phyloP scores from a whole-genome alignment of 2,888 invertebrate genomes.

The Blomia tropicalis region DNA sequence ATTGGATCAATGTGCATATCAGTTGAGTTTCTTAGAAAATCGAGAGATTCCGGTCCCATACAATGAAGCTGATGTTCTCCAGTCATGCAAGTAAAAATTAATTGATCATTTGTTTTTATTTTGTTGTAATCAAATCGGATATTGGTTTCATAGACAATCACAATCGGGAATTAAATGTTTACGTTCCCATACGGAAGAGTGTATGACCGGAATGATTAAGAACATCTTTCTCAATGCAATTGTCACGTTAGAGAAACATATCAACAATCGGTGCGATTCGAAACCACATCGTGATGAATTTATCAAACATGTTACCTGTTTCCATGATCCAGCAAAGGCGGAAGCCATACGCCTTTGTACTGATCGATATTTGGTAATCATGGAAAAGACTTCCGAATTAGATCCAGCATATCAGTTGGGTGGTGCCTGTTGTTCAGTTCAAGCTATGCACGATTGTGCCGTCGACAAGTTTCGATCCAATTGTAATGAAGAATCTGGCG shows the following conservation, averaged over 20 bases:
- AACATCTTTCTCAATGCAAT: neutral
- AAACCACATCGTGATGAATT: neutral
- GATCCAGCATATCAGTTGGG: neutral
- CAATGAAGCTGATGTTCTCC: conserved; percentile 13
- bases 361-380: neutral
- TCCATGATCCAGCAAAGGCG: neutral
- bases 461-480: neutral
- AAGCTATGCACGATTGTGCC: neutral
- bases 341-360: neutral
- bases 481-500: neutral
- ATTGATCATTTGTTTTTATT: neutral
- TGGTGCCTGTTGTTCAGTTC: neutral
- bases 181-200: neutral
- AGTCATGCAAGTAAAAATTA: neutral
- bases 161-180: neutral
- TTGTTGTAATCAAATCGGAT: neutral
- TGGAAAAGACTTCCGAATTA: neutral
- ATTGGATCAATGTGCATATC: neutral
- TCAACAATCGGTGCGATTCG: neutral
- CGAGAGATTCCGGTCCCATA: neutral
- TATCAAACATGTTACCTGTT: neutral
- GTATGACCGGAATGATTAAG: neutral
- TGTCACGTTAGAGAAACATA: neutral
- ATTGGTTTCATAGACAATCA: no score
- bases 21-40: neutral